Evolutionary conservation across 2,888 invertebrate species (phyloP).

Genomic region (Machimus rusticus): DNA sequence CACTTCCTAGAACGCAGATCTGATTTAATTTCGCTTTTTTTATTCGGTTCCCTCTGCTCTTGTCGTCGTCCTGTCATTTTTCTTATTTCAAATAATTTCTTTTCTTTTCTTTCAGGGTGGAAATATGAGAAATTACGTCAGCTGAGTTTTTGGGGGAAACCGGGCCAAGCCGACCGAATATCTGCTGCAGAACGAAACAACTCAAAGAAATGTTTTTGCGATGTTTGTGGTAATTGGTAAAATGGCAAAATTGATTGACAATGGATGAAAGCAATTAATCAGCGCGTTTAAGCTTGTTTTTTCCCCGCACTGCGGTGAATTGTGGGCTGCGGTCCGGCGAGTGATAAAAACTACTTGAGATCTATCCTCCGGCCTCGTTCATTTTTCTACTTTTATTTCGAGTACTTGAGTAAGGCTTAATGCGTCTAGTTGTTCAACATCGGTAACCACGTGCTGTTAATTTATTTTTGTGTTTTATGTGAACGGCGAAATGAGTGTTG

Average conservation of each 20-base stretch:
- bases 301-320: neutral
- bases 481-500: slow-evolving; percentile 23
- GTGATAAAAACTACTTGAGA: slow-evolving; percentile 2
- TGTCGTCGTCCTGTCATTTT: neutral
- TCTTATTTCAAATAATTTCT: neutral
- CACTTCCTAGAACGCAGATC: neutral
- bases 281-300: neutral
- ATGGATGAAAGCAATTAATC: slow-evolving; percentile 51
- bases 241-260: slow-evolving; percentile 54
- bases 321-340: neutral
- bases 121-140: slow-evolving; percentile 10
- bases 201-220: slow-evolving; percentile 49
- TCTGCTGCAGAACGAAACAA: neutral
- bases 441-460: neutral
- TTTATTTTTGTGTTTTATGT: slow-evolving; percentile 2
- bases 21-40: neutral
- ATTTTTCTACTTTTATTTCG: neutral
- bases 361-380: neutral
- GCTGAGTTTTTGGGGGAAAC: neutral
- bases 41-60: neutral
- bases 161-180: neutral
- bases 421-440: neutral
- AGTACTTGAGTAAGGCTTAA: neutral
- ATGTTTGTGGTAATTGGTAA: slow-evolving; percentile 55
- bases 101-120: neutral